Evolutionary conservation across 2,888 invertebrate species (phyloP).

Genomic region (Eledone cirrhosa): DNA sequence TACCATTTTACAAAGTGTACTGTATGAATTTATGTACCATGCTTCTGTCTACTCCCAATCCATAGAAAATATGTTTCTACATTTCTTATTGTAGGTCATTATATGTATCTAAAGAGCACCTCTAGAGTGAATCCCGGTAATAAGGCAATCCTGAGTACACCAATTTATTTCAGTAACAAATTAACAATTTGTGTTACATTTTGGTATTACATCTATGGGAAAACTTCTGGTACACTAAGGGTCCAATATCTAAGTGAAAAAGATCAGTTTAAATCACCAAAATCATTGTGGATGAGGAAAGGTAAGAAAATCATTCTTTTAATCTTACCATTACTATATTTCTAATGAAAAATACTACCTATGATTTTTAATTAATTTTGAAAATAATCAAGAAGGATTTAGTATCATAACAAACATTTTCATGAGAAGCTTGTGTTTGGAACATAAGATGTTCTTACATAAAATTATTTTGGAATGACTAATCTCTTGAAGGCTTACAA

Average conservation of each 20-base stretch:
- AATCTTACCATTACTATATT: too few species aligned
- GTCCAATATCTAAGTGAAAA: neutral
- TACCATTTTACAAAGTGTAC: too few species aligned
- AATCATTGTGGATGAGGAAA: neutral
- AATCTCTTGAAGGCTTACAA: too few species aligned
- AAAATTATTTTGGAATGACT: too few species aligned
- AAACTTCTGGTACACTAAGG: neutral
- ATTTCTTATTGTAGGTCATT: conserved; percentile 47
- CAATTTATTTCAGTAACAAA: conserved; percentile 42
- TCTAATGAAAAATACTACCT: too few species aligned
- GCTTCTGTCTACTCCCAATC: too few species aligned
- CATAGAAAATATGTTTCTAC: neutral
- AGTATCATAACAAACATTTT: too few species aligned
- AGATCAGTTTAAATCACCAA: neutral
- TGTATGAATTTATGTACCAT: too few species aligned
- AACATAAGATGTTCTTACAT: too few species aligned
- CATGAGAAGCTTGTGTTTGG: too few species aligned
- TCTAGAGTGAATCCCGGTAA: conserved; percentile 72
- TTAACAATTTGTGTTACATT: neutral
- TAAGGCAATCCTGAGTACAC: conserved; percentile 68
- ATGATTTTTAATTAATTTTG: too few species aligned
- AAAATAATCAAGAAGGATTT: too few species aligned
- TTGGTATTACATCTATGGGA: neutral
- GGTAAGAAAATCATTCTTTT: neutral
- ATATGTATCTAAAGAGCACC: conserved; percentile 56